Percentiles rank a stretch among this genome's conserved stretches.
These are phyloP conservation scores for Salmo trutta DNA, from an alignment of 2,797 vertebrate species.

Conservation along the genomic window DNA sequence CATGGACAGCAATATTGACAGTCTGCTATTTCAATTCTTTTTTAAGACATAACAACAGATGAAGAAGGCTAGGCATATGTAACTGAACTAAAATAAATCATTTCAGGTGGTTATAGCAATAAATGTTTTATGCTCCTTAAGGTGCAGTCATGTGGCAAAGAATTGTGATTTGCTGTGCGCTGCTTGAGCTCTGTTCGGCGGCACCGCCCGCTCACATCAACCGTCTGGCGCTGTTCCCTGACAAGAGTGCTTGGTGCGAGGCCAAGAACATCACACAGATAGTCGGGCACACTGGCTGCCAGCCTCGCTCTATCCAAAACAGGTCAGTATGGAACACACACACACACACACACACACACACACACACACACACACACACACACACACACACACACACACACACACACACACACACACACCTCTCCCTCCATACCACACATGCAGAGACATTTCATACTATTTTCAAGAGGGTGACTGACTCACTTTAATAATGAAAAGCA, in stretches of 20 bases:
- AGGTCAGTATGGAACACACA: conserved; percentile 78
- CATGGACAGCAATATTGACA: background rate
- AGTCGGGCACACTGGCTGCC: conserved; percentile 95
- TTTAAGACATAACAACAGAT: too few relatives aligned
- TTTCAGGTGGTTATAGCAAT: conserved; percentile 13
- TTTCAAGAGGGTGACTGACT: background rate
- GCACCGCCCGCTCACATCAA: conserved; percentile 93
- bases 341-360: background rate
- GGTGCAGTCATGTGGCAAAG: conserved; percentile 78
- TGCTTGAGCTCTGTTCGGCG: conserved; percentile 79
- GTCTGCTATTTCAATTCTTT: background rate
- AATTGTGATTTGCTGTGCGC: conserved; percentile 78
- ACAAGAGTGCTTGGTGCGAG: conserved; percentile 98
- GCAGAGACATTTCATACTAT: background rate
- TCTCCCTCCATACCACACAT: background rate
- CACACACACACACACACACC: too few relatives aligned
- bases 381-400: too few relatives aligned
- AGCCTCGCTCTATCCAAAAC: conserved; percentile 97
- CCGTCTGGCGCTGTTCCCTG: conserved; percentile 95
- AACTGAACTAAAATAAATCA: too few relatives aligned
- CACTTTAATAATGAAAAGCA: background rate
- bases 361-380: background rate
- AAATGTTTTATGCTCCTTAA: conserved; percentile 42
- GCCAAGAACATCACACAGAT: conserved; percentile 99
- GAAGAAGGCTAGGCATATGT: too few relatives aligned